A percentile compares a stretch with the other conserved stretches of the same genome.
These are phyloP conservation scores for Maniola hyperantus DNA, from an alignment of 2,888 invertebrate genomes.

Conservation along the genomic window DNA sequence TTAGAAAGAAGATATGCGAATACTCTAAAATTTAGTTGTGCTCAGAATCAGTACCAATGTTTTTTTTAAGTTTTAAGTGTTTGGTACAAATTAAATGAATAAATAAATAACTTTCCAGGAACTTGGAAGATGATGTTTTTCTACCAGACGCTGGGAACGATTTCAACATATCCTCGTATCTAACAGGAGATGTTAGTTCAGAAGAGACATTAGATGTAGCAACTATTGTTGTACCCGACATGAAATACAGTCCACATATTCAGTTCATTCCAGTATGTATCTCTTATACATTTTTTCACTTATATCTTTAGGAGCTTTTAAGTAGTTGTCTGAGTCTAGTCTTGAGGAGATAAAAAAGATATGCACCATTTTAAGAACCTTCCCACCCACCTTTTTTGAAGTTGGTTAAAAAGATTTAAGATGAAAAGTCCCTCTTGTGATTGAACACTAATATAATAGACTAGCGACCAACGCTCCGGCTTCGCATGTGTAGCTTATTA, in stretches of 20 bases:
- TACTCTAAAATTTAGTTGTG: too few relatives aligned
- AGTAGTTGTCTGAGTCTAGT: too few relatives aligned
- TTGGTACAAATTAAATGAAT: neutral
- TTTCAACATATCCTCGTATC: conserved; percentile 7
- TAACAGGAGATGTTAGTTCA: neutral
- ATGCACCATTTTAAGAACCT: too few relatives aligned
- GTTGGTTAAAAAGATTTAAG: too few relatives aligned
- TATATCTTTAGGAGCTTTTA: neutral
- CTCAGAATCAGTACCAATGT: too few relatives aligned
- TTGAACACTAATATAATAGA: too few relatives aligned
- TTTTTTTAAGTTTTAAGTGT: neutral
- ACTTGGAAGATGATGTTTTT: conserved; percentile 1
- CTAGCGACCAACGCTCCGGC: too few relatives aligned
- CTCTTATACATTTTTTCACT: neutral
- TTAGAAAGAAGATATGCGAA: too few relatives aligned
- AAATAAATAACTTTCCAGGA: neutral
- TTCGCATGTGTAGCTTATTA: too few relatives aligned
- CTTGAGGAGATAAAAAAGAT: too few relatives aligned
- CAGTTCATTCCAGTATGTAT: conserved; percentile 25
- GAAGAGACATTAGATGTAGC: conserved; percentile 24
- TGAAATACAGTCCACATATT: neutral
- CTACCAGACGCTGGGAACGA: conserved; percentile 11
- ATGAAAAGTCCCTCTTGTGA: too few relatives aligned
- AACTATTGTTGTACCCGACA: conserved; percentile 12
- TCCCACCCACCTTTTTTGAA: too few relatives aligned